Evolutionary conservation across 2,888 invertebrate species (phyloP).

Genomic region (Lasioglossum leucozonium): DNA sequence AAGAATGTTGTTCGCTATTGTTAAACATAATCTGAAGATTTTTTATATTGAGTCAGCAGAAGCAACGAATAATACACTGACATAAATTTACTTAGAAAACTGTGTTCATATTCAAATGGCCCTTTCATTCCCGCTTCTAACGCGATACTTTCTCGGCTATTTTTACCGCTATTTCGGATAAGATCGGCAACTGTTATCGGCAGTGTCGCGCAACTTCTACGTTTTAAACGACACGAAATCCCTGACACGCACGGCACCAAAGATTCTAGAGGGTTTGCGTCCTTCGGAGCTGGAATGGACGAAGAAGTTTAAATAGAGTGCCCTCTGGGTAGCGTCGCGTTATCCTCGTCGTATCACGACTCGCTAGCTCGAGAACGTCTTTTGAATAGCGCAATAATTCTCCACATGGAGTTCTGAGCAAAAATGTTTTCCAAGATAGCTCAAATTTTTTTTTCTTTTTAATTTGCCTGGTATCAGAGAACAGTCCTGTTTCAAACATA

Average conservation of each 20-base stretch:
- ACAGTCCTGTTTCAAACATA: not conserved
- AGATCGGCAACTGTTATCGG: conserved; percentile 47
- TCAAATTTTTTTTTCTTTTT: not conserved
- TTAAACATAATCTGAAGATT: not conserved
- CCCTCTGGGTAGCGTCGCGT: not conserved
- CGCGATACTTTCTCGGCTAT: conserved; percentile 28
- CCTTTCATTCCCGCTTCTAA: conserved; percentile 7
- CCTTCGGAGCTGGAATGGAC: conserved; percentile 13
- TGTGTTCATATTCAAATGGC: not conserved
- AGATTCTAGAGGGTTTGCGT: conserved; percentile 5
- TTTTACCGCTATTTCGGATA: conserved; percentile 46
- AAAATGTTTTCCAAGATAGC: no score
- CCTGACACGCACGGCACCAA: conserved; percentile 41
- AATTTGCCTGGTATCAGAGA: not conserved
- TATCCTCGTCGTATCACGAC: not conserved
- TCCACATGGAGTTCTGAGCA: not conserved
- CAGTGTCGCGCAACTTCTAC: conserved; percentile 41
- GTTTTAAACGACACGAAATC: conserved; percentile 44
- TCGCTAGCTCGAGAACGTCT: not conserved
- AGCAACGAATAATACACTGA: conserved; percentile 12
- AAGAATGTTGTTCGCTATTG: not conserved
- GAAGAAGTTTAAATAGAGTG: not conserved
- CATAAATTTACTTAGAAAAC: not conserved
- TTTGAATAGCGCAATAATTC: not conserved
- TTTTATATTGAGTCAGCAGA: not conserved